A percentile compares a stretch with the other conserved stretches of the same genome.
These are phyloP conservation scores for Luehdorfia chinensis DNA, from an alignment of 1,140 invertebrate genomes.

Conservation along the genomic window DNA sequence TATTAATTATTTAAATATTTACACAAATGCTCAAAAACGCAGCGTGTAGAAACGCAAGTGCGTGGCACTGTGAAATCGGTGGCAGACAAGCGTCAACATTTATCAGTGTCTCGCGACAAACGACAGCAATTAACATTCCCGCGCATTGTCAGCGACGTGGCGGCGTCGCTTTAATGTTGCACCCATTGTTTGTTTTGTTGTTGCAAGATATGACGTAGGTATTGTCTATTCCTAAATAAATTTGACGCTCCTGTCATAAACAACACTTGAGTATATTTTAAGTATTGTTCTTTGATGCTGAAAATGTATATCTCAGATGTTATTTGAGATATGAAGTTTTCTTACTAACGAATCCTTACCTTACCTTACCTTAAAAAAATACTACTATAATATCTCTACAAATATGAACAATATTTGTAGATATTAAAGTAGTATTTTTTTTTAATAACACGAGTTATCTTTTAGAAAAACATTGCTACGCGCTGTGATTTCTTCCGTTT, in stretches of 20 bases:
- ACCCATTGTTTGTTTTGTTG: slow-evolving; percentile 44
- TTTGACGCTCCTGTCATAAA: neutral
- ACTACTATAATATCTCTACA: too few relatives aligned
- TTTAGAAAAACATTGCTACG: too few relatives aligned
- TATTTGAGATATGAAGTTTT: too few relatives aligned
- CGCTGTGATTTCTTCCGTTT: too few relatives aligned
- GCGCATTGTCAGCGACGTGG: slow-evolving; percentile 52
- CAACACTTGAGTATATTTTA: neutral
- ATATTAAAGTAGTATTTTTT: too few relatives aligned
- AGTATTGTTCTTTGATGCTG: neutral
- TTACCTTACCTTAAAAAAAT: too few relatives aligned
- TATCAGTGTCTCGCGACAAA: slow-evolving; percentile 67
- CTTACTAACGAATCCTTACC: too few relatives aligned
- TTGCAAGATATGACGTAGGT: slow-evolving; percentile 17
- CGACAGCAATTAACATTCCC: slow-evolving; percentile 71
- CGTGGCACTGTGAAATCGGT: slow-evolving; percentile 35
- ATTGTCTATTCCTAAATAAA: slow-evolving; percentile 12
- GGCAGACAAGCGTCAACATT: slow-evolving; percentile 65
- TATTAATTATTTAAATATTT: too few relatives aligned
- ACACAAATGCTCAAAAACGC: slow-evolving; percentile 11
- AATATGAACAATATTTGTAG: too few relatives aligned
- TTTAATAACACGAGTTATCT: too few relatives aligned
- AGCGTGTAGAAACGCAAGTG: slow-evolving; percentile 23
- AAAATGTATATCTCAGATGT: too few relatives aligned
- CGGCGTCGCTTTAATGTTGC: slow-evolving; percentile 33